These are phyloP conservation scores for Macaca mulatta DNA, from an alignment of 2,113 vertebrate species.

Conservation along the genomic window DNA sequence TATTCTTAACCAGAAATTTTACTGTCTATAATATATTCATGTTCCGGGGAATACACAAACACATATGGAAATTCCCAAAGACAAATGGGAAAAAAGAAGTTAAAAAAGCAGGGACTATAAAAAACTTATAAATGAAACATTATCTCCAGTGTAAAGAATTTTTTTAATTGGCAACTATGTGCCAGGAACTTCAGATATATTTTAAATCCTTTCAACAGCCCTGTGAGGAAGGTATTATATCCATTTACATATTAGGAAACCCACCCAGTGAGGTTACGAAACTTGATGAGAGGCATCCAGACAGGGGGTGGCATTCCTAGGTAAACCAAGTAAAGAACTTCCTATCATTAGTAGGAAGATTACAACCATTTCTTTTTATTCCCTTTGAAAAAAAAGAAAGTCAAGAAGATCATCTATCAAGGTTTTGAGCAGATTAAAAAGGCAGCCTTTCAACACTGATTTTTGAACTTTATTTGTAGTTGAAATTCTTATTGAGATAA, in stretches of 20 bases:
- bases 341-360: neutral
- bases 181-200: neutral
- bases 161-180: neutral
- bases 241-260: neutral
- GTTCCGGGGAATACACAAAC: neutral
- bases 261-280: neutral
- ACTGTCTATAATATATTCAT: neutral
- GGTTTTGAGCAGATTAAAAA: slow-evolving; percentile 1
- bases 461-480: neutral
- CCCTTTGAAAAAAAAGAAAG: neutral
- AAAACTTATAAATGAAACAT: neutral
- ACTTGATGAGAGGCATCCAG: neutral
- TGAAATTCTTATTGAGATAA: neutral
- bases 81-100: neutral
- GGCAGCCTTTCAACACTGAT: neutral
- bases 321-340: neutral
- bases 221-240: neutral
- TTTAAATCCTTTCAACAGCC: neutral
- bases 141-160: neutral
- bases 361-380: neutral
- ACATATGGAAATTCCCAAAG: neutral
- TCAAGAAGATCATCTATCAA: neutral
- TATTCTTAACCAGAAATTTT: neutral
- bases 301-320: neutral
- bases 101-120: neutral